A percentile compares a stretch with the other conserved stretches of the same genome.
Conservation (phyloP, 1,140 invertebrate species). For the Planococcus citri region DNA sequence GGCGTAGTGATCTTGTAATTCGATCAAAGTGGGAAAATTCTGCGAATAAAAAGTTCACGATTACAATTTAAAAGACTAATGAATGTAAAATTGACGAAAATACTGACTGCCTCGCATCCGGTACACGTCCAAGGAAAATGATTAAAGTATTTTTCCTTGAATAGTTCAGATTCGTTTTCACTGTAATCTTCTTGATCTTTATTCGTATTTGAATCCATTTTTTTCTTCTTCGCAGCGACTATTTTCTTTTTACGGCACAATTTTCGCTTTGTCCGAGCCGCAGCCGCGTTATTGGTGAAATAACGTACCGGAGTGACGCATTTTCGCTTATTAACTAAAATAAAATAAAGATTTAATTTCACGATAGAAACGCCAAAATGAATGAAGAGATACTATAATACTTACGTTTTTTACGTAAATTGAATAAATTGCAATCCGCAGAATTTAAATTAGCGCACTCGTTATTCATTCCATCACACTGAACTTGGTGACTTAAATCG, state of each 20-base stretch:
- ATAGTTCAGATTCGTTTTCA: not conserved
- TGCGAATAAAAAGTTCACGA: conserved; percentile 13
- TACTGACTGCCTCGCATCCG: not conserved
- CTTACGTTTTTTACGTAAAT: conserved; percentile 7
- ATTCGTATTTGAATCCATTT: not conserved
- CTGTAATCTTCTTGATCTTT: conserved; percentile 2
- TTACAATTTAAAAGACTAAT: not conserved
- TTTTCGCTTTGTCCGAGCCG: not conserved
- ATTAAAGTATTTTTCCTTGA: not conserved
- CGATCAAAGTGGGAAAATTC: conserved; percentile 22
- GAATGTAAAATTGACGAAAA: not conserved
- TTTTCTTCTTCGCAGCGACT: not conserved
- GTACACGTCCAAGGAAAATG: conserved; percentile 9
- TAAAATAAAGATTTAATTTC: not conserved
- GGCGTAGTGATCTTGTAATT: conserved; percentile 22
- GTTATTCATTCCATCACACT: not conserved
- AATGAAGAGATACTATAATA: not conserved
- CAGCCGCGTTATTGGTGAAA: not conserved
- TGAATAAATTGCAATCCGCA: not conserved
- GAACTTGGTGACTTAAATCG: not conserved
- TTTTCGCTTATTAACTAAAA: conserved; percentile 11
- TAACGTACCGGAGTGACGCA: conserved; percentile 2
- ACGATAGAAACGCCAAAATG: not conserved
- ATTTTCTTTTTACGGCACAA: not conserved
- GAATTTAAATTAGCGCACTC: not conserved